Evolutionary conservation across 2,888 invertebrate species (phyloP).

Genomic region (Candidula unifasciata): DNA sequence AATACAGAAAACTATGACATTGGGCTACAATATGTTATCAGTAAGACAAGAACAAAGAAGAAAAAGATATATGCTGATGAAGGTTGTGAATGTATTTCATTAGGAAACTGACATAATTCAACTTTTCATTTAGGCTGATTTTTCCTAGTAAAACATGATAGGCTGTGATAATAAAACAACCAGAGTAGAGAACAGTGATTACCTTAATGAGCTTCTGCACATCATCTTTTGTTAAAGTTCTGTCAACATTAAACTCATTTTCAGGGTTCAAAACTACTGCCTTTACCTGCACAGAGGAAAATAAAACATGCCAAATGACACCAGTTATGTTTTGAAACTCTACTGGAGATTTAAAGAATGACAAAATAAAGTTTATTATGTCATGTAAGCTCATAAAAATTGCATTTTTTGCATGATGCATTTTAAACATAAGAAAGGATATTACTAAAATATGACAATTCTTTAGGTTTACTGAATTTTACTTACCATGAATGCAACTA

Average conservation of each 20-base stretch:
- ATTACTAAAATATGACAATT: neutral
- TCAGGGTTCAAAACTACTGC: conserved; percentile 77
- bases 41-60: too few relatives aligned
- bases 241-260: conserved; percentile 78
- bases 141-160: too few relatives aligned
- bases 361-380: neutral
- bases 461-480: too few relatives aligned
- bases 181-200: conserved; percentile 25
- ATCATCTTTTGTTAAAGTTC: conserved; percentile 78
- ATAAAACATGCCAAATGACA: neutral
- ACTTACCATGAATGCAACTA: conserved; percentile 78
- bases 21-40: too few relatives aligned
- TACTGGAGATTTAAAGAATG: neutral
- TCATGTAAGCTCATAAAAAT: too few relatives aligned
- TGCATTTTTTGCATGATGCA: neutral
- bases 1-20: too few relatives aligned
- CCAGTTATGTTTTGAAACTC: neutral
- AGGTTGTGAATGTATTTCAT: too few relatives aligned
- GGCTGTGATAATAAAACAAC: too few relatives aligned
- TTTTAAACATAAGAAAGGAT: neutral
- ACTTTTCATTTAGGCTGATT: too few relatives aligned
- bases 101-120: too few relatives aligned
- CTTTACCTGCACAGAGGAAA: conserved; percentile 69
- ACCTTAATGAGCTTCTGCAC: conserved; percentile 78
- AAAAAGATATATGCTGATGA: too few relatives aligned